Base-by-base conservation (phyloP, 2,797 vertebrate genomes). In the Babyrousa celebensis region DNA sequence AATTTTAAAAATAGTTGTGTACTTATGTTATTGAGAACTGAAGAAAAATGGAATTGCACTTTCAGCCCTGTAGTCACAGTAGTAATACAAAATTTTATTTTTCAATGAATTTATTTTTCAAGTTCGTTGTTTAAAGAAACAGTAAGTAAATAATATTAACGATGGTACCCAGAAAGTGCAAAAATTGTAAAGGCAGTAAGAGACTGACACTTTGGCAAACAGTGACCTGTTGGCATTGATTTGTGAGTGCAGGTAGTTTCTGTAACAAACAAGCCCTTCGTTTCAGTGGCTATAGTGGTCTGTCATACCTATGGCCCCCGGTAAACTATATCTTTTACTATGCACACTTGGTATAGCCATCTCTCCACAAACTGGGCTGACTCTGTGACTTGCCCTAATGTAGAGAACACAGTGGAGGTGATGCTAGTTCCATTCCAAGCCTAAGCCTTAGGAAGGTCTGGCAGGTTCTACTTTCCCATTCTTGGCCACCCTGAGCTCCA, bases 21-120 rank as follows among this genome's bases (percentile, higher is more conserved):
- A n/a, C 32, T 75, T 60, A 43, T 29, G 68, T 75, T 75, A 90
- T 77, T 56, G 62, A 89, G 7, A 29, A 71, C 21, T 60, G 17
- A 72, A 65, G 32, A 71, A 25, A 54, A 36, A 32, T 29, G 43
- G 12, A 62, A 79, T 82, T n/a, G 6, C 2, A 14, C 4, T 83
- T 80, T 36, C 23, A 58, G 17, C 54, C 21, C 48, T 77, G 67
- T 40, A 43, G 43, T 80, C 70, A 63, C 12, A 32, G 62, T 5
- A 11, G 0, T 58, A 77, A 72, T 14, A 15, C 52, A 77, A 70
- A 65, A 32, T 25, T 54, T 63, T 62, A 62, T 32, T 68, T 86
- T 83, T 78, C 36, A 65, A 14, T 58, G 71, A 52, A 54, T 18
- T n/a, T 82, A 79, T 25, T 80, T 80, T 89, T 78, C 68, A 77